phyloP scores from a whole-genome alignment of 2,888 invertebrate genomes.

The Mimachlamys varia region DNA sequence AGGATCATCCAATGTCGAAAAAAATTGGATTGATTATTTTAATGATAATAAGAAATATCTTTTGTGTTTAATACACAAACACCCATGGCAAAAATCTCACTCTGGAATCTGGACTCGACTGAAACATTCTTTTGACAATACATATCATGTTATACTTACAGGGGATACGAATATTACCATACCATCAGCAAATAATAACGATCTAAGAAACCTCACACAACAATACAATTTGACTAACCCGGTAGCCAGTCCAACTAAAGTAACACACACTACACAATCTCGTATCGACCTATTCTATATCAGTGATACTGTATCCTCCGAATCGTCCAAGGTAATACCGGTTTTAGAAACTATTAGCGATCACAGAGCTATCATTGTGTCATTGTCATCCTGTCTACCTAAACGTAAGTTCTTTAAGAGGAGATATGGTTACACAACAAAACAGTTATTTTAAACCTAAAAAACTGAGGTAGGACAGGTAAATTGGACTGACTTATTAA shows the following conservation, averaged over 20 bases:
- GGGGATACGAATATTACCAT: background rate
- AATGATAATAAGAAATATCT: background rate
- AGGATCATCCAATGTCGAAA: background rate
- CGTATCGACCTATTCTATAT: background rate
- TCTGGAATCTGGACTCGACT: background rate
- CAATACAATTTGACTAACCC: background rate
- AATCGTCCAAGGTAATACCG: background rate
- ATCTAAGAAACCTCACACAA: background rate
- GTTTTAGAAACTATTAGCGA: background rate
- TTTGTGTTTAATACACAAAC: background rate
- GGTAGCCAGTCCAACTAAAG: background rate
- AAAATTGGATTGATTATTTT: background rate
- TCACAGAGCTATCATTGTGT: too few relatives aligned
- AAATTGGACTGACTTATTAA: background rate
- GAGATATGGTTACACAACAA: background rate
- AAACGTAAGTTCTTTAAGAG: background rate
- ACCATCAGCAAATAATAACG: background rate
- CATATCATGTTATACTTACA: background rate
- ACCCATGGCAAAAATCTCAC: background rate
- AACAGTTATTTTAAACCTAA: background rate
- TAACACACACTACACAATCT: background rate
- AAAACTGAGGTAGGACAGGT: background rate
- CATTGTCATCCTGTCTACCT: too few relatives aligned
- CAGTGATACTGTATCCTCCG: background rate
- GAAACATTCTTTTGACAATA: background rate